Evolutionary conservation across 2,797 vertebrate genomes (phyloP).

Genomic region (Monodelphis domestica): DNA sequence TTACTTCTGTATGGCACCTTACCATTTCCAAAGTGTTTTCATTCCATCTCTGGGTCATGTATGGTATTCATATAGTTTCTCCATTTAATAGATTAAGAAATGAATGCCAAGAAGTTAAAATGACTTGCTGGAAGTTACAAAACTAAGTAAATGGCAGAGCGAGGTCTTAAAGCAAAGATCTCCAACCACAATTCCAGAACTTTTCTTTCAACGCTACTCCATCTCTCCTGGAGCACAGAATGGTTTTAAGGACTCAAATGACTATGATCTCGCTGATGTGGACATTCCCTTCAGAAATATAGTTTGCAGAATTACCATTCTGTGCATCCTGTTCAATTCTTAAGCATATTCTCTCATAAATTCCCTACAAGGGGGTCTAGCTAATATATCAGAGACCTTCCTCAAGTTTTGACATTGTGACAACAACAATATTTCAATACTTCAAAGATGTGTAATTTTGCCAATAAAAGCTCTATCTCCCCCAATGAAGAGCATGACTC

Average conservation of each 20-base stretch:
- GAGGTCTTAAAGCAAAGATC: too few relatives aligned
- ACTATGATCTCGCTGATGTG: too few relatives aligned
- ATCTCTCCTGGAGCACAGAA: too few relatives aligned
- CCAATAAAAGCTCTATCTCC: not conserved
- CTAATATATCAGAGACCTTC: not conserved
- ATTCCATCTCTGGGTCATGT: not conserved
- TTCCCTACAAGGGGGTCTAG: not conserved
- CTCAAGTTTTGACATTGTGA: not conserved
- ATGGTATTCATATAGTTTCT: too few relatives aligned
- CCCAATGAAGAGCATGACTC: not conserved
- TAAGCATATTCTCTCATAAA: not conserved
- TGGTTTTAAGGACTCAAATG: too few relatives aligned
- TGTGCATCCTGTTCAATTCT: not conserved
- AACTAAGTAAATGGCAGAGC: too few relatives aligned
- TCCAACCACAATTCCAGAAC: too few relatives aligned
- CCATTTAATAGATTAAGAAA: too few relatives aligned
- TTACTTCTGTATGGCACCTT: not conserved
- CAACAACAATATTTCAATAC: not conserved
- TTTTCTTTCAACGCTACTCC: too few relatives aligned
- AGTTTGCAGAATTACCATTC: not conserved
- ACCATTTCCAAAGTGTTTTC: not conserved
- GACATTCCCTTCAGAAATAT: not conserved
- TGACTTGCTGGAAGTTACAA: too few relatives aligned
- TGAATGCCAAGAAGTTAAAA: too few relatives aligned
- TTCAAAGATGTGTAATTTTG: not conserved